Evolutionary conservation across 2,797 vertebrate species (phyloP), one percentile per base, ranked within the genome.

Genomic region (Chanos chanos): DNA sequence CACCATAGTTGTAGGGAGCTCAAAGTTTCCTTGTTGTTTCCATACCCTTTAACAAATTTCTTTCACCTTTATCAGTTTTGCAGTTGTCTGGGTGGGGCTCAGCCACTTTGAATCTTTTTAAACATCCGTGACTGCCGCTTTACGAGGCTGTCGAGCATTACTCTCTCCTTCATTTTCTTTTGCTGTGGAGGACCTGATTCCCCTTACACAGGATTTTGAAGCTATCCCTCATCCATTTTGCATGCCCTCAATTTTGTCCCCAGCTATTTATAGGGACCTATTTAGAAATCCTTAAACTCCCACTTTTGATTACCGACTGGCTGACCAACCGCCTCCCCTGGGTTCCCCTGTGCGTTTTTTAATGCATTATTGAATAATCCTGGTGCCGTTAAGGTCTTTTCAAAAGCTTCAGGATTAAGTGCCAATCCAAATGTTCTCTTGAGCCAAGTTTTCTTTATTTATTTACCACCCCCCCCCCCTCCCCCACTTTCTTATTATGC

Each of bases 251-350:
- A 87, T 87, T 84, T 79, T 85, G 76, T 84, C 80, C 73, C 77
- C 58, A 71, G 77, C 81, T 88, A 85, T 89, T 87, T 88, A 83
- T 87, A 87, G 80, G 77, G 66, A 45, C 64, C 78, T 84, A 84
- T 87, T 88, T 88, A 86, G 76, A 86, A 86, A 87, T 79, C 79
- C 78, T 76, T 83, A 18, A 85, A 83, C 83, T 66, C 37, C 85
- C 83, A 82, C 80, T 84, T 86, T 83, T 86, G 83, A 89, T 87
- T 87, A 82, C 80, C 55, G 81, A 75, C 76, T 74, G 18, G 19
- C 22, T 10, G 40, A n/a, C n/a, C n/a, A n/a, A n/a, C n/a, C 1
- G 65, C 72, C 72, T 77, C 58, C 77, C 74, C 77, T 57, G 47
- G 77, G 79, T 76, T 74, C 72, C n/a, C n/a, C n/a, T n/a, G 43